These are phyloP conservation scores for Malaclemys terrapin DNA, from an alignment of 2,113 vertebrate genomes.

Conservation along the genomic window DNA sequence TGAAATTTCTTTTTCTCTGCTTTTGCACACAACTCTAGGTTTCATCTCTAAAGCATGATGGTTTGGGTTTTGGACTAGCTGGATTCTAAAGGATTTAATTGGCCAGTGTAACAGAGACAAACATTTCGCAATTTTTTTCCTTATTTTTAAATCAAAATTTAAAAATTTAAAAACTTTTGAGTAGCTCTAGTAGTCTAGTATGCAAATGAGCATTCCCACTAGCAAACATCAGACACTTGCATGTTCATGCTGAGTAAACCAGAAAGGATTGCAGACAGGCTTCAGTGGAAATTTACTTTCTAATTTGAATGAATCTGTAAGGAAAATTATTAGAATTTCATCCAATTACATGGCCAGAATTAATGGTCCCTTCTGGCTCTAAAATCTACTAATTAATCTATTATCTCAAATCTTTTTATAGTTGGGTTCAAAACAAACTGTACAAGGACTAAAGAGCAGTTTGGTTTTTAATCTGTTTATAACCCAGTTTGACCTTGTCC, in stretches of 20 bases:
- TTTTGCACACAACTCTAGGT: no score
- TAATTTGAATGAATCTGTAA: background rate
- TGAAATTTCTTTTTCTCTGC: no score
- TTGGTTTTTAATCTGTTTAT: background rate
- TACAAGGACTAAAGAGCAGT: background rate
- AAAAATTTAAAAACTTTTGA: slow-evolving; percentile 21
- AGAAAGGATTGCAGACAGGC: background rate
- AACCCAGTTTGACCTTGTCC: background rate
- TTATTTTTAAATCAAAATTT: background rate
- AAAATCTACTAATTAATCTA: background rate
- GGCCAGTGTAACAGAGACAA: no score
- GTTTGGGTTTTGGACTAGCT: no score
- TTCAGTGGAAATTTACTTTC: background rate
- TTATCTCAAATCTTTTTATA: background rate
- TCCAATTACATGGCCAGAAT: background rate
- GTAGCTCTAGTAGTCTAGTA: slow-evolving; percentile 1
- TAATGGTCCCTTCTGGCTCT: background rate
- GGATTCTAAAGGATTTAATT: no score
- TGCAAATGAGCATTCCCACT: background rate
- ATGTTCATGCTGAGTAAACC: background rate
- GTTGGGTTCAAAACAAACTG: background rate
- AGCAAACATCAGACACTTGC: background rate
- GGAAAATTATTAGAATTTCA: background rate
- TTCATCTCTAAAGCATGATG: no score
- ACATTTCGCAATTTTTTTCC: no score